Evolutionary conservation across 1,140 invertebrate species (phyloP).

Genomic region (Hestina assimilis): DNA sequence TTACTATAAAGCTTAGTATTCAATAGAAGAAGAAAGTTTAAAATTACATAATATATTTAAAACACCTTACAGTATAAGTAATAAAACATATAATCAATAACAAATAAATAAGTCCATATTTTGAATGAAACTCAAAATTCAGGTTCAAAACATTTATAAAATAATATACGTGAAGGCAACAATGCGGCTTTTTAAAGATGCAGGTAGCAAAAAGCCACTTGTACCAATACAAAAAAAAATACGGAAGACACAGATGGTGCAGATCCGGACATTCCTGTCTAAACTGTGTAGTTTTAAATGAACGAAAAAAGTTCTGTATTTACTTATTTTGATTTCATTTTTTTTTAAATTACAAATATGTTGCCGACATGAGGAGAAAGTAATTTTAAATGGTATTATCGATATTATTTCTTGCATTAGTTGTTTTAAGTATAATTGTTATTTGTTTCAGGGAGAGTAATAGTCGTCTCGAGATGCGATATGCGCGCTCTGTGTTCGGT

Average conservation of each 20-base stretch:
- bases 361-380: too few relatives aligned
- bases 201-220: slow-evolving; percentile 67
- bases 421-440: too few relatives aligned
- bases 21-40: too few relatives aligned
- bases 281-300: slow-evolving; percentile 8
- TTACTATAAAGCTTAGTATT: too few relatives aligned
- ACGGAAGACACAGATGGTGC: slow-evolving; percentile 72
- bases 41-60: too few relatives aligned
- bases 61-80: too few relatives aligned
- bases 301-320: not conserved
- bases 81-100: too few relatives aligned
- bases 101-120: too few relatives aligned
- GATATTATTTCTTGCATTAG: too few relatives aligned
- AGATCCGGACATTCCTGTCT: slow-evolving; percentile 55
- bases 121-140: too few relatives aligned
- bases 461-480: slow-evolving; percentile 76
- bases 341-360: too few relatives aligned
- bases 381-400: too few relatives aligned
- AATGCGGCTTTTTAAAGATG: slow-evolving; percentile 43
- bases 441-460: slow-evolving; percentile 62
- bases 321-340: not conserved
- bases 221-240: slow-evolving; percentile 44
- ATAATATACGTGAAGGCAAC: slow-evolving; percentile 33
- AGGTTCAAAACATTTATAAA: slow-evolving; percentile 8
- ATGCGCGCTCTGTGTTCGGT: slow-evolving; percentile 79